Percentiles rank a stretch among this genome's conserved stretches.
Evolutionary conservation across 1,140 invertebrate species (phyloP).

Genomic region (Macrotrachela quadricornifera): DNA sequence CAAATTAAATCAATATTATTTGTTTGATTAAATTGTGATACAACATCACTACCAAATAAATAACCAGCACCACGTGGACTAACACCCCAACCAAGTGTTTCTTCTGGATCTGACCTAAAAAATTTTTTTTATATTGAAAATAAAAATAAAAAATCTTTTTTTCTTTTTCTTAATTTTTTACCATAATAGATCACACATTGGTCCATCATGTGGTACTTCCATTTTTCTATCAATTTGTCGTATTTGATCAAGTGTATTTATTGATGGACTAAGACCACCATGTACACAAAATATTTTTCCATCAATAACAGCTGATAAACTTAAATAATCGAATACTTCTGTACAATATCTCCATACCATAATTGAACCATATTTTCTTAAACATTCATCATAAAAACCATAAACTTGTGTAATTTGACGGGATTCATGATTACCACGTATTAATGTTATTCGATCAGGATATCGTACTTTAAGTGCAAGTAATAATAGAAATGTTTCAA

Average conservation of each 20-base stretch:
- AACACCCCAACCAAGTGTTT: constrained; percentile 70
- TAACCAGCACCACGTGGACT: constrained; percentile 88
- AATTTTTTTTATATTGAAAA: neutral
- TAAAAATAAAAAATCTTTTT: neutral
- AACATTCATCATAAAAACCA: constrained; percentile 97
- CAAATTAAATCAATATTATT: constrained; percentile 98
- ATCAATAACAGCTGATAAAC: constrained; percentile 90
- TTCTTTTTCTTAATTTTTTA: constrained; percentile 46
- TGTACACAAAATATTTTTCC: constrained; percentile 62
- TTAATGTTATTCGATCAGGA: constrained; percentile 86
- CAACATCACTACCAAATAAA: constrained; percentile 88
- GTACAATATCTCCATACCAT: constrained; percentile 98
- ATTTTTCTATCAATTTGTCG: constrained; percentile 30
- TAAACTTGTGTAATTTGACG: constrained; percentile 42
- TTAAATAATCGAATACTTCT: constrained; percentile 97
- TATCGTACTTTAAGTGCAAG: constrained; percentile 40
- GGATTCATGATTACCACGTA: constrained; percentile 78
- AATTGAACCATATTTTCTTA: constrained; percentile 91
- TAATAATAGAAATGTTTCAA: constrained; percentile 65
- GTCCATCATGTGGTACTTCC: constrained; percentile 59
- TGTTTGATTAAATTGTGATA: constrained; percentile 75
- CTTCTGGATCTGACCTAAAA: constrained; percentile 43
- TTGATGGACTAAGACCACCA: neutral
- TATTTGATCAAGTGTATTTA: neutral
- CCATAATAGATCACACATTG: constrained; percentile 98